phyloP scores from a whole-genome alignment of 2,888 invertebrate genomes.

The Trichogramma evanescens region DNA sequence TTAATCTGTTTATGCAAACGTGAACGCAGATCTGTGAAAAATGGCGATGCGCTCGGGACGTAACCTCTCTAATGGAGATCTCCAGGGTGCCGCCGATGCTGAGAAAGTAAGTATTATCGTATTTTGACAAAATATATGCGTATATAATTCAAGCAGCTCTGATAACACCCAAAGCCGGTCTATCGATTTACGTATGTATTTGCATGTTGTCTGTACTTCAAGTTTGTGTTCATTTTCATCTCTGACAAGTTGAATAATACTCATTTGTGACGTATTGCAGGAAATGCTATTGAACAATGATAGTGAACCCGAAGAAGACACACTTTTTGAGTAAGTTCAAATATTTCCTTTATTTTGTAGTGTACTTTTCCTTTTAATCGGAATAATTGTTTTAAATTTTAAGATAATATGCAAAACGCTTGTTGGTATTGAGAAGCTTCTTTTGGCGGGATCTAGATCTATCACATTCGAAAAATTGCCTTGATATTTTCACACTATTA shows the following conservation, averaged over 20 bases:
- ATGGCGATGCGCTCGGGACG: constrained; percentile 34
- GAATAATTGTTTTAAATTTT: background rate
- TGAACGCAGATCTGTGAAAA: background rate
- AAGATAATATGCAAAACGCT: background rate
- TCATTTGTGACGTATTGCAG: constrained; percentile 26
- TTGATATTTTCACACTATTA: background rate
- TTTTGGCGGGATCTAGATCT: background rate
- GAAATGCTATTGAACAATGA: constrained; percentile 41
- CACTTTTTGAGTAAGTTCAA: constrained; percentile 36
- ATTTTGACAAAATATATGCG: background rate
- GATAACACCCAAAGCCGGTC: too few relatives aligned
- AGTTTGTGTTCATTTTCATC: background rate
- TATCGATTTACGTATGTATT: background rate
- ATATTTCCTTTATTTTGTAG: constrained; percentile 1
- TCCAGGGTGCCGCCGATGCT: constrained; percentile 32
- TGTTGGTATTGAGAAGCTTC: background rate
- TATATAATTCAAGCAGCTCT: too few relatives aligned
- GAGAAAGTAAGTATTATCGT: constrained; percentile 33
- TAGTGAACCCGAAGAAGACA: constrained; percentile 42
- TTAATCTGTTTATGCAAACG: background rate
- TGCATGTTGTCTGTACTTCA: background rate
- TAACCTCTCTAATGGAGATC: constrained; percentile 33
- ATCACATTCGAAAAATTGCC: background rate
- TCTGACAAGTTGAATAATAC: background rate
- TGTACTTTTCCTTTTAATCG: background rate